These are phyloP conservation scores for Drosophila fuyamai DNA, from an alignment of 1,140 invertebrate genomes.

Conservation along the genomic window DNA sequence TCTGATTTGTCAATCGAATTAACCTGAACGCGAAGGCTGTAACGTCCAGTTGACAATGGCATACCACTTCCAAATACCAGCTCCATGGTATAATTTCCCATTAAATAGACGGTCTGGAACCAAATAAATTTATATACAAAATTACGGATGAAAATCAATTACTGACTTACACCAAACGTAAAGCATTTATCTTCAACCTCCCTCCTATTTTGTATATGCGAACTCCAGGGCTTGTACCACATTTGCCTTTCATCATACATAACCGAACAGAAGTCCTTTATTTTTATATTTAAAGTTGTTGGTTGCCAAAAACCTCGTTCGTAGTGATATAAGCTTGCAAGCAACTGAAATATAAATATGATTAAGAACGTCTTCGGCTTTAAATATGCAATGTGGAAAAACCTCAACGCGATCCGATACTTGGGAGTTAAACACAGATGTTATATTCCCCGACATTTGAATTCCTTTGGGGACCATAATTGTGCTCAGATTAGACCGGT, in stretches of 20 bases:
- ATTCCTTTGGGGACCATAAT: not conserved
- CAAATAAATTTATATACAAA: not conserved
- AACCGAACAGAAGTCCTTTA: conserved; percentile 2
- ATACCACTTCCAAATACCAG: not conserved
- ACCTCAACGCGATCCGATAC: conserved; percentile 14
- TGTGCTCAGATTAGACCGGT: not conserved
- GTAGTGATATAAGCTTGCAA: not conserved
- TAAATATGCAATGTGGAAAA: no score
- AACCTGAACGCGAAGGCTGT: not conserved
- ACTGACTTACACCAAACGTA: not conserved
- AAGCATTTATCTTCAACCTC: not conserved
- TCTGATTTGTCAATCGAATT: not conserved
- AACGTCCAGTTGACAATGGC: not conserved
- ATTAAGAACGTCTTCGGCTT: no score
- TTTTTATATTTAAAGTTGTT: conserved; percentile 2
- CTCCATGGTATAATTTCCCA: not conserved
- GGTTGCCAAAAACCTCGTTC: conserved; percentile 15
- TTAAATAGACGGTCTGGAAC: not conserved
- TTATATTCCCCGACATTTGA: not conserved
- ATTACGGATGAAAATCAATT: not conserved
- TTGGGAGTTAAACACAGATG: not conserved
- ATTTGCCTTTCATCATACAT: conserved; percentile 5
- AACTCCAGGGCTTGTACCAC: not conserved
- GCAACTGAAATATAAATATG: not conserved
- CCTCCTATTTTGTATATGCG: not conserved